phyloP scores from a whole-genome alignment of 2,888 invertebrate species.

The Athalia cordata region DNA sequence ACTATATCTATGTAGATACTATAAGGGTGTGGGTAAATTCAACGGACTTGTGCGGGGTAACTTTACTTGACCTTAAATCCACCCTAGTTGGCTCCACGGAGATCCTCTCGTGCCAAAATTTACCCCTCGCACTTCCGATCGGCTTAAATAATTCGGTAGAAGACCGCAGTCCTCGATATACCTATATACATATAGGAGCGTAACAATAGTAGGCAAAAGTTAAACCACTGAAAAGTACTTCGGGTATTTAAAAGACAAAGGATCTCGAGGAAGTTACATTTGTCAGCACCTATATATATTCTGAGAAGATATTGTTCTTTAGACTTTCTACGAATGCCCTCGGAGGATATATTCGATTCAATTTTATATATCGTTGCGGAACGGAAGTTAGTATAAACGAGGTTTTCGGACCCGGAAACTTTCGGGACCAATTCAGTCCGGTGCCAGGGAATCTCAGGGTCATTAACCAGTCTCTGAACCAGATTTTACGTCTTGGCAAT shows the following conservation, averaged over 20 bases:
- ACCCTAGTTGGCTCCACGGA: slow-evolving; percentile 60
- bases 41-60: slow-evolving; percentile 49
- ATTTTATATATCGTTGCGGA: slow-evolving; percentile 19
- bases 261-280: too few relatives aligned
- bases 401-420: slow-evolving; percentile 12
- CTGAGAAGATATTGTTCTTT: neutral
- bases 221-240: too few relatives aligned
- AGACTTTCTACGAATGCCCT: neutral
- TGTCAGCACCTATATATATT: too few relatives aligned
- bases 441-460: slow-evolving; percentile 18
- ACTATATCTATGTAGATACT: slow-evolving; percentile 26
- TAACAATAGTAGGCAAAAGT: too few relatives aligned
- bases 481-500: slow-evolving; percentile 25
- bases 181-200: neutral
- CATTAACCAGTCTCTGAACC: slow-evolving; percentile 32
- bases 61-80: slow-evolving; percentile 67
- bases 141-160: neutral
- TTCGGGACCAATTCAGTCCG: slow-evolving; percentile 2
- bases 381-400: slow-evolving; percentile 9
- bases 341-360: slow-evolving; percentile 33
- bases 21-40: neutral
- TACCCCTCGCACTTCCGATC: slow-evolving; percentile 35
- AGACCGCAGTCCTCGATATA: slow-evolving; percentile 20
- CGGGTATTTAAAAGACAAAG: too few relatives aligned
- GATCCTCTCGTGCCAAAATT: slow-evolving; percentile 40